Base-by-base conservation (phyloP, 2,113 vertebrate genomes). In the Apteryx mantelli region DNA sequence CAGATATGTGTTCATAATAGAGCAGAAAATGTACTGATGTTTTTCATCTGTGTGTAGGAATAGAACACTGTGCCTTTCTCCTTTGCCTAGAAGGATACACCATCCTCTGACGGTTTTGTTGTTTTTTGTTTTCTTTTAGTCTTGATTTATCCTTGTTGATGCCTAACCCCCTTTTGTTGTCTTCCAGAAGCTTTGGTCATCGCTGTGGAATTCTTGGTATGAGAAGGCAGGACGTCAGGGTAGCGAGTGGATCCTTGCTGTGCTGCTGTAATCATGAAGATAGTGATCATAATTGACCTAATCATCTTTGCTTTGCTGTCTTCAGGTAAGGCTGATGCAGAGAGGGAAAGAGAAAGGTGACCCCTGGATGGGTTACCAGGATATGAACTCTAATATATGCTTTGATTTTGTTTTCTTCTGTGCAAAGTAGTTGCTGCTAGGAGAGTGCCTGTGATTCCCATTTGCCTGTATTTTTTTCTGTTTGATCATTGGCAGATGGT, bases 181-280 rank as follows among this genome's bases (percentile, higher is more conserved):
- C 90, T 78, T 86, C 70, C 89, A 85, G 82, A 85, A 93, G 36
- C 44, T 89, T 56, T 91, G 76, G 66, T 97, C 96, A 97, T 65
- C 82, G 44, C 80, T 90, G 69, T 95, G 97, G 97, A 98, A 97
- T 98, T 88, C 86, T 56, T 92, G 96, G 92, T 76, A 97, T 96
- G 95, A 91, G 86, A 68, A 95, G 58, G 52, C 91, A 92, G 91
- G 91, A 80, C 55, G 2, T 71, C 70, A 52, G 83, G 66, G 20
- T 48, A 85, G 73, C 88, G 56, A 52, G 36, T 73, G 26, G 94
- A 63, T 93, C 88, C 36, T 53, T 70, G 68, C 79, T 73, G 70
- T 48, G 32, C 70, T 89, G 73, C 95, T 82, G 71, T 73, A 34
- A 87, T 65, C 92, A 97, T 96, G 97, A 97, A 95, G 76, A 36